Percentiles rank a stretch among this genome's conserved stretches.
Evolutionary conservation across 2,888 invertebrate species (phyloP).

Genomic region (Phaonia tiefii): DNA sequence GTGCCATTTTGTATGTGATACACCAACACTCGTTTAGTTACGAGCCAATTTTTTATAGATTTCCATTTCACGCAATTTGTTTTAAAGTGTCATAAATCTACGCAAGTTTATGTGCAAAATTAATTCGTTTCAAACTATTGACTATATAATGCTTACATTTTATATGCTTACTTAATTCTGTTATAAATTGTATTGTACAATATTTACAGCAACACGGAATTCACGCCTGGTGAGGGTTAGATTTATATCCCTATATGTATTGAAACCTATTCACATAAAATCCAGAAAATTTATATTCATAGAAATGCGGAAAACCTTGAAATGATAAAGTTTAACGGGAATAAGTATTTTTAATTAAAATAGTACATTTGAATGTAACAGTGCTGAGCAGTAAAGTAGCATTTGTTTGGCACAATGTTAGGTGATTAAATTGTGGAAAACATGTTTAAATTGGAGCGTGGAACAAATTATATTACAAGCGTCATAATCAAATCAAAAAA

Average conservation of each 20-base stretch:
- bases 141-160: neutral
- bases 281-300: neutral
- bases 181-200: slow-evolving; percentile 5
- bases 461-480: too few relatives aligned
- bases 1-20: too few relatives aligned
- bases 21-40: too few relatives aligned
- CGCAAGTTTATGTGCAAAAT: too few relatives aligned
- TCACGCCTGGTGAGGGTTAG: slow-evolving; percentile 7
- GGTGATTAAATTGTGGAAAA: neutral
- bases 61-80: too few relatives aligned
- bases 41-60: too few relatives aligned
- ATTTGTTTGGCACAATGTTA: neutral
- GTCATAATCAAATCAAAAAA: too few relatives aligned
- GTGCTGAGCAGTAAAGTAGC: slow-evolving; percentile 6
- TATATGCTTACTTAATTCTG: slow-evolving; percentile 16
- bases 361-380: neutral
- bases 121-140: too few relatives aligned
- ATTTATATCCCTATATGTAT: slow-evolving; percentile 23
- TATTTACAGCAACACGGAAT: slow-evolving; percentile 5
- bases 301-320: neutral
- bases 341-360: slow-evolving; percentile 22
- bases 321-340: slow-evolving; percentile 6
- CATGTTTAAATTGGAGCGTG: too few relatives aligned
- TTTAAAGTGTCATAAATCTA: slow-evolving; percentile 12
- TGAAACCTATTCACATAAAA: neutral